phyloP scores from a whole-genome alignment of 1,140 invertebrate species.

The Hyposmocoma kahamanoa region DNA sequence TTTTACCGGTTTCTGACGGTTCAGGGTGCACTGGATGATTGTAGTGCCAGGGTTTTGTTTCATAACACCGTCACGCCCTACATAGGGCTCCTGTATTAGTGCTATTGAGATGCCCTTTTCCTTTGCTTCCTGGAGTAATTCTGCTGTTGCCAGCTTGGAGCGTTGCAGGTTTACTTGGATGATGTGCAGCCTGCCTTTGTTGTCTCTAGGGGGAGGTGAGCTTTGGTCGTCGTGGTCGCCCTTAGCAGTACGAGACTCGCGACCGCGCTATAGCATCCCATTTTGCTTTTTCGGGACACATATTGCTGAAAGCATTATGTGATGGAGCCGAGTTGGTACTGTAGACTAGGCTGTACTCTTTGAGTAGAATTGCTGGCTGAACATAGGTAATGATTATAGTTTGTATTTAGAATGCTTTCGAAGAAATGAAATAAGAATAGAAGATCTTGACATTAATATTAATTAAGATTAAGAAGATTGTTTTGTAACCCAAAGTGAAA shows the following conservation, averaged over 20 bases:
- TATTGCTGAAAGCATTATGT: slow-evolving; percentile 8
- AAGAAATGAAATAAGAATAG: no score
- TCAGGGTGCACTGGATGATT: slow-evolving; percentile 24
- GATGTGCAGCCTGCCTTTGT: no score
- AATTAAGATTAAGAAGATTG: no score
- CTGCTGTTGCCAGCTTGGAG: slow-evolving; percentile 19
- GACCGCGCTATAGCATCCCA: slow-evolving; percentile 26
- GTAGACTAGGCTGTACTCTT: no score
- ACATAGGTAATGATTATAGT: no score
- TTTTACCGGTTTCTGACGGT: slow-evolving; percentile 21
- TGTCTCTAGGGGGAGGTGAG: no score
- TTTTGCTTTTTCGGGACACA: slow-evolving; percentile 12
- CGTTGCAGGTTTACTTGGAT: slow-evolving; percentile 23
- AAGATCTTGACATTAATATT: no score
- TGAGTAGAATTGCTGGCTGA: no score
- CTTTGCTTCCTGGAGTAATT: slow-evolving; percentile 11
- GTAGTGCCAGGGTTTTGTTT: slow-evolving; percentile 17
- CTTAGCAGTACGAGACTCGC: slow-evolving; percentile 20
- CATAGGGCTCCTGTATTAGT: slow-evolving; percentile 27
- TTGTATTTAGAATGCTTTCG: no score
- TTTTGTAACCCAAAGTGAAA: no score
- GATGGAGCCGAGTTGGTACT: background rate
- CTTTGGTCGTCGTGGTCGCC: slow-evolving; percentile 4
- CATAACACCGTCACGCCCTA: slow-evolving; percentile 9
- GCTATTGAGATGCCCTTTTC: slow-evolving; percentile 8